Evolutionary conservation across 23 tunicate species (phyloP), one percentile per base, ranked within the genome.

Genomic region (Trididemnum nubilum): DNA sequence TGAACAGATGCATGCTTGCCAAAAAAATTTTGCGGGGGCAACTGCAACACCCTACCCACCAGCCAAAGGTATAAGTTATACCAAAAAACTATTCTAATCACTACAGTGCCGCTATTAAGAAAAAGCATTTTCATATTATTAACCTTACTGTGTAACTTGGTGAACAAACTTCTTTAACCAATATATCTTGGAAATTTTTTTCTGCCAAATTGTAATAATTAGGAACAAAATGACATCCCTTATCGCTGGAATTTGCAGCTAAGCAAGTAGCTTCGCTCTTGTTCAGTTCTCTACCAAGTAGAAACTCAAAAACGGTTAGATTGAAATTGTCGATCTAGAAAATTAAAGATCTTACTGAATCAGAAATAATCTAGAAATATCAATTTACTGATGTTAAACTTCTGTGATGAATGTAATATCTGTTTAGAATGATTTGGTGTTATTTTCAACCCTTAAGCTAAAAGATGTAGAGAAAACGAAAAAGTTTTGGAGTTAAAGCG

Each of bases 11-110:
- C n/a, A n/a, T 61, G n/a, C 9, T 44, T 15, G n/a, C 18, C 26
- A 22, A 61, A 61, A 61, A 61, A 61, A 61, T 4, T 21, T 61
- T 61, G 18, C 4, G 67, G 5, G 25, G 29, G 67, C 28, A 22
- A 61, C 67, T 61, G 67, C 26, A 61, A 61, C 67, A 61, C 67
- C 67, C 67, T 61, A 44, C 54, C 54, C 54, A 44, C 54, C 54
- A 44, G 54, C 54, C 54, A 44, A n/a, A n/a, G n/a, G n/a, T n/a
- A n/a, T n/a, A n/a, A n/a, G n/a, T n/a, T n/a, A n/a, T n/a, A n/a
- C n/a, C n/a, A n/a, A n/a, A n/a, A n/a, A n/a, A n/a, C n/a, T n/a
- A n/a, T n/a, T n/a, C n/a, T n/a, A n/a, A n/a, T n/a, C n/a, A n/a
- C n/a, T n/a, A n/a, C n/a, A n/a, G n/a, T n/a, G n/a, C n/a, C n/a